phyloP scores from a whole-genome alignment of 1,140 invertebrate genomes.

The Tribolium castaneum region DNA sequence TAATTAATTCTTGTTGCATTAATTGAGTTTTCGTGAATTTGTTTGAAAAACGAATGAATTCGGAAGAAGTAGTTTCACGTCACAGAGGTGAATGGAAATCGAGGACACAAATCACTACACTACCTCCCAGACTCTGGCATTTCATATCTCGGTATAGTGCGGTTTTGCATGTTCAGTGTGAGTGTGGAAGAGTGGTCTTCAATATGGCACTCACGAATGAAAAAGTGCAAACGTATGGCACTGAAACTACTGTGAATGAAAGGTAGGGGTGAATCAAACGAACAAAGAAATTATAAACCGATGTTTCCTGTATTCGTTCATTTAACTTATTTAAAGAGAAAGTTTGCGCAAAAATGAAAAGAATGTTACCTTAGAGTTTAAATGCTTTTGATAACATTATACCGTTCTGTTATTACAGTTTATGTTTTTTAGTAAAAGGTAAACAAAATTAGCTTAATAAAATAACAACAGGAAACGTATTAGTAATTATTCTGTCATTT shows the following conservation, averaged over 20 bases:
- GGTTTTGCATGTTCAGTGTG: slow-evolving; percentile 20
- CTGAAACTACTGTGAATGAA: neutral
- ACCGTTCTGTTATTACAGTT: too few species aligned
- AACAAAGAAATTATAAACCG: neutral
- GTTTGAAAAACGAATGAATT: neutral
- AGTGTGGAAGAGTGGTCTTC: slow-evolving; percentile 21
- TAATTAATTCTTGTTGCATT: too few species aligned
- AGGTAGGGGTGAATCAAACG: neutral
- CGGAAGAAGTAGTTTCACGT: slow-evolving; percentile 5
- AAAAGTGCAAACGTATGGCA: slow-evolving; percentile 22
- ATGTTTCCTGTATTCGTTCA: neutral
- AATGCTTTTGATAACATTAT: too few species aligned
- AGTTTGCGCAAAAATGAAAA: neutral
- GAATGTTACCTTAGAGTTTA: neutral
- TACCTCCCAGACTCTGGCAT: neutral
- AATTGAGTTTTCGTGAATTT: too few species aligned
- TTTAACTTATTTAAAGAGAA: neutral
- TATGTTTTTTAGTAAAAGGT: too few species aligned
- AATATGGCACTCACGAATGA: slow-evolving; percentile 28
- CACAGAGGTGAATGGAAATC: slow-evolving; percentile 27
- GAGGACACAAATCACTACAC: slow-evolving; percentile 11
- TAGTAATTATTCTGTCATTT: too few species aligned
- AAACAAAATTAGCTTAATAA: too few species aligned
- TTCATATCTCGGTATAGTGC: neutral
- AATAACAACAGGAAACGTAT: too few species aligned